Conservation (phyloP, 1,140 invertebrate species). For the Aphelenchoides avenae region DNA sequence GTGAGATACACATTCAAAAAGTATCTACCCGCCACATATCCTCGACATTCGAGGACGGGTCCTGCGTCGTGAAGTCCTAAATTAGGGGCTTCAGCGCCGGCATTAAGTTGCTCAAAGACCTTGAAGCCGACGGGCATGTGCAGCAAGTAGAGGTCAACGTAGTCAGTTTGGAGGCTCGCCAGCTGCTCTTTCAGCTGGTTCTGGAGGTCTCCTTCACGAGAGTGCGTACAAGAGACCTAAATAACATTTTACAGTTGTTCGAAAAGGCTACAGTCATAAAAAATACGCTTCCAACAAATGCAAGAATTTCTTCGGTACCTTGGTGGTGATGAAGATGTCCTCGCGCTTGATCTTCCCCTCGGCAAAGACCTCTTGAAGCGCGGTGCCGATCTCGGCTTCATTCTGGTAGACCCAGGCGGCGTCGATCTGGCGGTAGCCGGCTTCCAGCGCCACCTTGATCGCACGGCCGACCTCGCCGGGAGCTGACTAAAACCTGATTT, state of each 20-base stretch:
- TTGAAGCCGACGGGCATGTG: slow-evolving; percentile 71
- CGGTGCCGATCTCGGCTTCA: slow-evolving; percentile 72
- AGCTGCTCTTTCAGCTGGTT: slow-evolving; percentile 72
- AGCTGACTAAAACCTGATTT: no score
- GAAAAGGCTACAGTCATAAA: no score
- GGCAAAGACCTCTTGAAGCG: slow-evolving; percentile 71
- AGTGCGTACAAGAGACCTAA: no score
- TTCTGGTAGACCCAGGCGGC: no score
- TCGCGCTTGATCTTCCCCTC: slow-evolving; percentile 70
- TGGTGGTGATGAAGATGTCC: slow-evolving; percentile 77
- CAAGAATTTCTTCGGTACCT: slow-evolving; percentile 65
- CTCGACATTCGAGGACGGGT: neutral
- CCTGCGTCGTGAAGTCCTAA: slow-evolving; percentile 54
- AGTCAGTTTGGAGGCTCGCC: slow-evolving; percentile 70
- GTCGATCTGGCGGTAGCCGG: no score
- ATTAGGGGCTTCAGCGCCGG: no score
- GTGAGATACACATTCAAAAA: no score
- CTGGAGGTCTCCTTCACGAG: slow-evolving; percentile 69
- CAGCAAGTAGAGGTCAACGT: slow-evolving; percentile 78
- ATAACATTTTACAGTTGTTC: no score
- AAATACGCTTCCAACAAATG: slow-evolving; percentile 12
- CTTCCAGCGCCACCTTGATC: no score
- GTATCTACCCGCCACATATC: no score
- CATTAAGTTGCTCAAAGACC: no score
- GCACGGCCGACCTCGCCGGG: no score